A percentile compares a stretch with the other conserved stretches of the same genome.
Evolutionary conservation across 2,797 vertebrate genomes (phyloP).

Genomic region (Zonotrichia albicollis): DNA sequence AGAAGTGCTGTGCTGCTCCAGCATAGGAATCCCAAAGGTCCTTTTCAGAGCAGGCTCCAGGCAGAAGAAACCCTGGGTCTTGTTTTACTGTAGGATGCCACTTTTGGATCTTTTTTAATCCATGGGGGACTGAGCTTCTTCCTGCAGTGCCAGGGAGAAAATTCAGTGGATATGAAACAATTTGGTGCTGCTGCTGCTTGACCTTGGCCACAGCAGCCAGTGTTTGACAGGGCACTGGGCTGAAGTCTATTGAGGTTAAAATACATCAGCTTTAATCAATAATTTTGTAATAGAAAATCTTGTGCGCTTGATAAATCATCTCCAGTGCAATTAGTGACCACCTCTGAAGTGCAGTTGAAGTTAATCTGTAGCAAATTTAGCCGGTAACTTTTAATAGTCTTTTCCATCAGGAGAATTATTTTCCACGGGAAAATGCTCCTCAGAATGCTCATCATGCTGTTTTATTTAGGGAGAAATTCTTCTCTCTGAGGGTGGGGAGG

Average conservation of each 20-base stretch:
- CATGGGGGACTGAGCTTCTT: background rate
- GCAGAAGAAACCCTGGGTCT: background rate
- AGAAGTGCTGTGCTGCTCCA: background rate
- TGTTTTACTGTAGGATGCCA: background rate
- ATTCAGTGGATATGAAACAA: slow-evolving; percentile 31
- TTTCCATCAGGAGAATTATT: slow-evolving; percentile 84
- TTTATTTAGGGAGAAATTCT: background rate
- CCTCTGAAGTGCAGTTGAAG: slow-evolving; percentile 87
- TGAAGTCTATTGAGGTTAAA: slow-evolving; percentile 69
- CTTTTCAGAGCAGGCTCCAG: background rate
- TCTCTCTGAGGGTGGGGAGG: background rate
- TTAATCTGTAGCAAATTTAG: slow-evolving; percentile 78
- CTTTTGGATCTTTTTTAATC: background rate
- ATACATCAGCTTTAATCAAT: slow-evolving; percentile 76
- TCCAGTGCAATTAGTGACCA: slow-evolving; percentile 91
- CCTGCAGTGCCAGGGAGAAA: background rate
- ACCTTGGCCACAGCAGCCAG: slow-evolving; percentile 36
- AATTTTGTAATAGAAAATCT: slow-evolving; percentile 77
- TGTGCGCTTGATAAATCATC: slow-evolving; percentile 86
- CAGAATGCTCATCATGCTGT: background rate
- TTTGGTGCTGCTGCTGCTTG: background rate
- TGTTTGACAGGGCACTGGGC: slow-evolving; percentile 41
- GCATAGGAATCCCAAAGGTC: background rate
- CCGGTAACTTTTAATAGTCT: slow-evolving; percentile 83
- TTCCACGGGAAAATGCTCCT: slow-evolving; percentile 75